phyloP scores from a whole-genome alignment of 2,113 vertebrate species.

The Lontra canadensis region DNA sequence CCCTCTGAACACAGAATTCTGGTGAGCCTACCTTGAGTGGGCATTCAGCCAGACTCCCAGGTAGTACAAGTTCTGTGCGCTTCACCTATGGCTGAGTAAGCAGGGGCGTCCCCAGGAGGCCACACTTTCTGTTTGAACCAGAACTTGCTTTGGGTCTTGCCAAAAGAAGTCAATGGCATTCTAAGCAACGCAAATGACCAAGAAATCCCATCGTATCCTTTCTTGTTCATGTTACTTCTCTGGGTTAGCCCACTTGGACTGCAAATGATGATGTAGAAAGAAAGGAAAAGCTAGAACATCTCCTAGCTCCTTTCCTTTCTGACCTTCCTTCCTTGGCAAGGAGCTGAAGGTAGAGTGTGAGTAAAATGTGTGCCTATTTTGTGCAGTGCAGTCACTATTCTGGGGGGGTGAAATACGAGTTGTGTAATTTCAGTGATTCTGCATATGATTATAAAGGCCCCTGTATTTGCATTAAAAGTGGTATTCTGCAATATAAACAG shows the following conservation, averaged over 20 bases:
- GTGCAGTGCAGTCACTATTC: accelerated
- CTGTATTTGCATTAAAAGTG: neutral
- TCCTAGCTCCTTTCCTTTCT: neutral
- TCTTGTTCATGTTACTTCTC: neutral
- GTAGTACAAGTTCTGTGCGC: accelerated
- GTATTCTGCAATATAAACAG: neutral
- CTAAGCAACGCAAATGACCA: neutral
- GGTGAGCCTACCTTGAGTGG: neutral
- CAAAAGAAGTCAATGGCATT: neutral
- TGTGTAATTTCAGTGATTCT: neutral
- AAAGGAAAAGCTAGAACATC: neutral
- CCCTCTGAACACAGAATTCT: neutral
- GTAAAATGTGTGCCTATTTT: neutral
- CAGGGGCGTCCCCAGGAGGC: neutral
- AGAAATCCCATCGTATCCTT: neutral
- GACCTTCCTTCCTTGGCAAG: neutral
- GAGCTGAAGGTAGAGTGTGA: neutral
- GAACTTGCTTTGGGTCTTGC: neutral
- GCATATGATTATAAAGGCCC: neutral
- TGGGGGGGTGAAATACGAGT: neutral
- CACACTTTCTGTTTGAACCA: neutral
- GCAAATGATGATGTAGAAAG: neutral
- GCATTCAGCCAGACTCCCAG: neutral
- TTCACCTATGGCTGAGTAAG: neutral
- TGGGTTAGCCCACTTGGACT: neutral